Evolutionary conservation across 1,140 invertebrate genomes (phyloP).

Genomic region (Venustaconcha ellipsiformis): DNA sequence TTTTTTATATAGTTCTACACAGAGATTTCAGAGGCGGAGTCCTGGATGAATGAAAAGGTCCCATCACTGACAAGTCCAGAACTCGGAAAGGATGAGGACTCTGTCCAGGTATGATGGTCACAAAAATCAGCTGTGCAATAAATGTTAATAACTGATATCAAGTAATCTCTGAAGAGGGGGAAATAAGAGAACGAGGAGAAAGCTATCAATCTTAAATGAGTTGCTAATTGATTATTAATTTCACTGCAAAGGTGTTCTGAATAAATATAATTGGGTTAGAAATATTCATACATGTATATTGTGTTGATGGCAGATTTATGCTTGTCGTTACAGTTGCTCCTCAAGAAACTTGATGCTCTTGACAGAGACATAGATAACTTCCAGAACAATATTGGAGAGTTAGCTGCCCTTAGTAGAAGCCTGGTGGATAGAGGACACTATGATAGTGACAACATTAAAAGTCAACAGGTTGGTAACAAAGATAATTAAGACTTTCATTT

Average conservation of each 20-base stretch:
- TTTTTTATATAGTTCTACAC: constrained; percentile 88
- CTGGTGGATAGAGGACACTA: constrained; percentile 91
- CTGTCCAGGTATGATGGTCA: constrained; percentile 73
- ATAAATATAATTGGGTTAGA: too few relatives aligned
- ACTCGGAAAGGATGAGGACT: constrained; percentile 99
- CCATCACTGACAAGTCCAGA: constrained; percentile 92
- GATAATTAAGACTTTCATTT: not conserved
- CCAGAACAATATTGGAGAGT: constrained; percentile 85
- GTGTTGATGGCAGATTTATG: not conserved
- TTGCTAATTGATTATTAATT: too few relatives aligned
- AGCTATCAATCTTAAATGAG: too few relatives aligned
- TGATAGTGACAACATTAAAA: constrained; percentile 85
- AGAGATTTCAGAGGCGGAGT: constrained; percentile 97
- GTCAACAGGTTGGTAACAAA: constrained; percentile 87
- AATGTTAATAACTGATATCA: too few relatives aligned
- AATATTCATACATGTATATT: too few relatives aligned
- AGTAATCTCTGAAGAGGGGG: too few relatives aligned
- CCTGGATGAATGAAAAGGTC: constrained; percentile 99
- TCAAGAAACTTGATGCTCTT: constrained; percentile 98
- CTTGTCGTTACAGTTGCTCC: constrained; percentile 76
- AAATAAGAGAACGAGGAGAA: too few relatives aligned
- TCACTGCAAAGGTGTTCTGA: too few relatives aligned
- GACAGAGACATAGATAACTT: constrained; percentile 98
- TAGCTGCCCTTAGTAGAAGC: constrained; percentile 89
- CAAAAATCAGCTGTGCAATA: too few relatives aligned